These are phyloP conservation scores for Balaeniceps rex DNA, from an alignment of 2,113 vertebrate species.

Conservation along the genomic window DNA sequence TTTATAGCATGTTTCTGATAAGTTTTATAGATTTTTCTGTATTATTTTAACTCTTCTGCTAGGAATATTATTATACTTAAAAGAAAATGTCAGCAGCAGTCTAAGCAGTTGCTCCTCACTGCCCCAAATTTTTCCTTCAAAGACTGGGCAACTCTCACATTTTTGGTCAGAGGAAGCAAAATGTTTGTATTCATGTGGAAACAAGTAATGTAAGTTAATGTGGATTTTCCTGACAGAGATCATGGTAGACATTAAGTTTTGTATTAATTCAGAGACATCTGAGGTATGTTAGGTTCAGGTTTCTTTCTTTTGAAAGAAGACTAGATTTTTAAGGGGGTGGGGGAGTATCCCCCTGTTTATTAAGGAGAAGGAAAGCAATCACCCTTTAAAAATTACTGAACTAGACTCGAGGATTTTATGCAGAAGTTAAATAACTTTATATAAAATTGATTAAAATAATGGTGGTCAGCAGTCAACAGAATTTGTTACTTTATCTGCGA, in stretches of 20 bases:
- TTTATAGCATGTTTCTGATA: neutral
- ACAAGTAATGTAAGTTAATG: neutral
- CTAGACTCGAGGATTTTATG: neutral
- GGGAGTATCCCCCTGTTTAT: neutral
- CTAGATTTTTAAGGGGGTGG: neutral
- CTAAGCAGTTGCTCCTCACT: neutral
- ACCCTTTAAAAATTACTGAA: neutral
- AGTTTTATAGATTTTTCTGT: too few relatives aligned
- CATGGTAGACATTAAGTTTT: neutral
- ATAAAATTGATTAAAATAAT: neutral
- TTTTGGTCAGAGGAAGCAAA: neutral
- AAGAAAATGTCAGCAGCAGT: neutral
- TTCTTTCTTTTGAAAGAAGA: neutral
- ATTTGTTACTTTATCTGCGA: neutral
- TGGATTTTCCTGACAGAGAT: neutral
- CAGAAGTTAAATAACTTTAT: neutral
- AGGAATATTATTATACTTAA: neutral
- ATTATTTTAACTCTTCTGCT: neutral
- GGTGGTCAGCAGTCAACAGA: neutral
- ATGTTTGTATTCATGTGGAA: neutral
- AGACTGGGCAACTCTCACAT: neutral
- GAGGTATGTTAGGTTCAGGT: neutral
- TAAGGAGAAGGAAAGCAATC: neutral
- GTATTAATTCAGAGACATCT: neutral
- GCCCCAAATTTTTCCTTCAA: neutral